These are phyloP conservation scores for Coreoperca whiteheadi DNA, from an alignment of 2,113 vertebrate species.

Conservation along the genomic window DNA sequence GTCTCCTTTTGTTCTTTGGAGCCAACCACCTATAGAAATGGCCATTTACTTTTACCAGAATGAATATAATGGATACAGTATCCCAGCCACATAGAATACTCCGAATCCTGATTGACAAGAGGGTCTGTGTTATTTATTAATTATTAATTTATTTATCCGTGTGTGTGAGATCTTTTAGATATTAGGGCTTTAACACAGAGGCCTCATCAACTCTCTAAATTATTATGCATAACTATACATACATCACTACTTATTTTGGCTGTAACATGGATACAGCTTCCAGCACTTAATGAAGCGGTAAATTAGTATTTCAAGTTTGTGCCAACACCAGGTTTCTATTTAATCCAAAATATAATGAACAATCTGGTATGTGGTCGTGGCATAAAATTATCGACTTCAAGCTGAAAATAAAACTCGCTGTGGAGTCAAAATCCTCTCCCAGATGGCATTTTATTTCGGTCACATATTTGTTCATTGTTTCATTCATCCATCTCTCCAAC, in stretches of 20 bases:
- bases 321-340: conserved; percentile 50
- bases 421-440: conserved; percentile 22
- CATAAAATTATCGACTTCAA: conserved; percentile 41
- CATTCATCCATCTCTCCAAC: conserved; percentile 1
- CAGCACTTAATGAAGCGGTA: conserved; percentile 45
- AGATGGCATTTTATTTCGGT: conserved; percentile 45
- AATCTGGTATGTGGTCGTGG: conserved; percentile 46
- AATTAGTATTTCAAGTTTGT: conserved; percentile 46
- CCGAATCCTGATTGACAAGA: neutral
- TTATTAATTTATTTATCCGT: neutral
- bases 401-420: conserved; percentile 35
- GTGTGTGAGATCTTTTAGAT: neutral
- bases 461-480: conserved; percentile 48
- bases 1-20: conserved; percentile 14
- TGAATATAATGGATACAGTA: conserved; percentile 11
- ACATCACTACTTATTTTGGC: conserved; percentile 20
- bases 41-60: conserved; percentile 3
- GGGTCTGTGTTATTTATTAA: neutral
- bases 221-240: neutral
- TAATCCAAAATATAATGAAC: conserved; percentile 45
- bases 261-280: conserved; percentile 23
- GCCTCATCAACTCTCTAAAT: conserved; percentile 6
- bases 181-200: neutral
- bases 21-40: neutral
- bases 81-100: neutral